Evolutionary conservation across 2,888 invertebrate species (phyloP).

Genomic region (Nebria brevicollis): DNA sequence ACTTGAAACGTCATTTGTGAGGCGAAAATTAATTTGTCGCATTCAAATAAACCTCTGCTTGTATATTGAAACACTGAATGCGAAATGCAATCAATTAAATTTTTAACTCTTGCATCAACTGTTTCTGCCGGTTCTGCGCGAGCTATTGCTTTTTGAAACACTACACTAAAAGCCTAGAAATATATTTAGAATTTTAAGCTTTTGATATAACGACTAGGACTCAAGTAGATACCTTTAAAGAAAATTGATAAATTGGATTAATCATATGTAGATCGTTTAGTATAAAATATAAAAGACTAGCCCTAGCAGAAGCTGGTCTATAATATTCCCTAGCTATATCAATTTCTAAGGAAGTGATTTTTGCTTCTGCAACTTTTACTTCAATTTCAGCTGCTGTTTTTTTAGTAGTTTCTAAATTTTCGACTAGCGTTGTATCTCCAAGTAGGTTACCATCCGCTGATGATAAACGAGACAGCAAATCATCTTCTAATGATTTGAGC

Average conservation of each 20-base stretch:
- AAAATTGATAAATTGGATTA: slow-evolving; percentile 97
- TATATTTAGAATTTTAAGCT: not conserved
- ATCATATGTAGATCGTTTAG: slow-evolving; percentile 95
- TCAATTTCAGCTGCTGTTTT: slow-evolving; percentile 96
- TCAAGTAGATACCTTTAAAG: slow-evolving; percentile 77
- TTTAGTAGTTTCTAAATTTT: slow-evolving; percentile 96
- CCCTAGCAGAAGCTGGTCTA: slow-evolving; percentile 89
- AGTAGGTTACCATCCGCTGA: slow-evolving; percentile 93
- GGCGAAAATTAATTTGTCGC: slow-evolving; percentile 95
- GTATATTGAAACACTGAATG: slow-evolving; percentile 96
- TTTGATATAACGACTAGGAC: too few relatives aligned
- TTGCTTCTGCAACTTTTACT: slow-evolving; percentile 91
- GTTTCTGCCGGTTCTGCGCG: slow-evolving; percentile 85
- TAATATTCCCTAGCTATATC: slow-evolving; percentile 91
- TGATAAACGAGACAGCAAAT: slow-evolving; percentile 87
- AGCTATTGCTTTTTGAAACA: slow-evolving; percentile 95
- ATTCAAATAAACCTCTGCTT: slow-evolving; percentile 92
- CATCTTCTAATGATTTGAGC: slow-evolving; percentile 91
- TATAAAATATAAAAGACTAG: slow-evolving; percentile 94
- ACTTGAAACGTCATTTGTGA: slow-evolving; percentile 97
- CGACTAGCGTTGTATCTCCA: slow-evolving; percentile 93
- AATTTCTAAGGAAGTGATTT: slow-evolving; percentile 90
- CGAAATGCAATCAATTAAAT: slow-evolving; percentile 94
- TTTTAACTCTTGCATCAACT: slow-evolving; percentile 81
- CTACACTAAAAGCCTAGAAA: slow-evolving; percentile 93